Base-by-base conservation (phyloP, 2,797 vertebrate species). In the Xenops minutus region DNA sequence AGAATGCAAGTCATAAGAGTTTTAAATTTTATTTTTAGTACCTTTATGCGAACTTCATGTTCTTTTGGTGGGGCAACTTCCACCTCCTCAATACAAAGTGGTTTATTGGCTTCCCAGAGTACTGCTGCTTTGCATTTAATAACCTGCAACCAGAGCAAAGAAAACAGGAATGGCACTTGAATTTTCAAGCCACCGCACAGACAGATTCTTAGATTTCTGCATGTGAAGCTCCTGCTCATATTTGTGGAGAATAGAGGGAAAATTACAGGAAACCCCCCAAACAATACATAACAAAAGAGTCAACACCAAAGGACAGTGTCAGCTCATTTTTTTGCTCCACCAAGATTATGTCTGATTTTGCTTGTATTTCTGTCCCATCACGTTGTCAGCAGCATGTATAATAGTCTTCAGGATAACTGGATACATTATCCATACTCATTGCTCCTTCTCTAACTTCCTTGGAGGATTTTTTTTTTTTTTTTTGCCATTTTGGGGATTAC, bases 41-140 rank as follows among this genome's bases (percentile, higher is more conserved):
- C 99, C 98, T 99, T 99, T 89, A 99, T 98, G 9, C 99, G 98
- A 74, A 99, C 97, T 98, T 99, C 99, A 44, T 98, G 86, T 44
- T 98, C 95, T 92, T 98, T 98, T 6, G 99, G 99, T 3, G 99
- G 98, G 6, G 98, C 98, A 0, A 99, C 99, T 91, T 99, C 99
- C 12, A 99, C 98, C 59, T 99, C 98, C 81, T 99, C 99, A 12
- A 99, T 98, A 89, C 98, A 98, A 84, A 99, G 85, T 6, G 99
- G 98, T 82, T 98, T 98, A 30, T 98, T 98, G 14, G 92, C 16
- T 68, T 98, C 98, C 99, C 99, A 99, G 32, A 98, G 89, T 55
- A 99, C 98, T 32, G 99, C 99, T 36, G 99, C 99, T 96, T 98
- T 99, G 96, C 99, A 99, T 93, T 98, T 99, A 91, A 99, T 99